Evolutionary conservation across 1,140 invertebrate species (phyloP), one percentile per base, ranked within the genome.

Genomic region (Drosophila takahashii): DNA sequence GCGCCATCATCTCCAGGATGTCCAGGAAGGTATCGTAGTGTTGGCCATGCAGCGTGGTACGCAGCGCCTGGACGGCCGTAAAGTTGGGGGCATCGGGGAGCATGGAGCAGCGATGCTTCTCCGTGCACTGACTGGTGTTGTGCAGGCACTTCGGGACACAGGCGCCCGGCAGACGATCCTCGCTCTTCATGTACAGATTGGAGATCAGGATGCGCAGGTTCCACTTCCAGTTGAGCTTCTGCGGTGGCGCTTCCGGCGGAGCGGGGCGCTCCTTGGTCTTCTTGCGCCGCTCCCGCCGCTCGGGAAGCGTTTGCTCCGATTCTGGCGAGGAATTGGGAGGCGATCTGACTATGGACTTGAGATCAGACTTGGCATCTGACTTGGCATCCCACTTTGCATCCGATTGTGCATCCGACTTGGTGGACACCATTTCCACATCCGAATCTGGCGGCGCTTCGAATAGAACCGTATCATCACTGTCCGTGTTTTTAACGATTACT

Each of bases 21-120:
- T 89, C 79, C 9, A 87, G 39, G 26, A 72, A 87, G 0, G 84
- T 83, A 4, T 87, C 84, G 34, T 87, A 89, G 18, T 83, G 70
- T 45, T 89, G 71, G 2, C 57, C 73, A 15, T 70, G 32, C 9
- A 87, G 51, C n/a, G 81, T 79, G 0, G 44, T 83, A 11, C 76
- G 54, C 4, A 87, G 36, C 0, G 65, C 54, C 41, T 89, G 84
- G 0, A 57, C 62, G 3, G 53, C 41, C 5, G 42, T 27, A 8
- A 87, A 84, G 6, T 58, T 74, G 0, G 83, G 83, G 1, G 79
- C 83, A 50, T 87, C 66, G 0, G 83, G 83, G 3, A 87, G 51
- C 66, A 77, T 70, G 15, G 79, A 53, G 36, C 60, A 59, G 9
- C 83, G 83, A 37, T 87, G 83, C 5, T 54, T 72, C 15, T 69